These are phyloP conservation scores for Potamilus streckersoni DNA, from an alignment of 1,140 invertebrate species.

Conservation along the genomic window DNA sequence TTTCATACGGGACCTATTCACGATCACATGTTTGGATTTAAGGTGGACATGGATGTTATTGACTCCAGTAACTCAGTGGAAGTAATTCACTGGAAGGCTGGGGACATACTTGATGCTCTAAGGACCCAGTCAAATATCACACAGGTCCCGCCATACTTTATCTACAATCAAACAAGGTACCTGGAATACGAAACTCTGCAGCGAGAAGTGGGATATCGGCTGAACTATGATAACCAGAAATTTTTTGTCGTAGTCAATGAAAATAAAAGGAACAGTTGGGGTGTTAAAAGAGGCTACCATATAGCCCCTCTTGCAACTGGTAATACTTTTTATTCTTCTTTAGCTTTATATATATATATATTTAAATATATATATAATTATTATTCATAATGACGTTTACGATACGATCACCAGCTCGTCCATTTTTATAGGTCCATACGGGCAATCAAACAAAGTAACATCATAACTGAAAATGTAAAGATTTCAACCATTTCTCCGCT, in stretches of 20 bases:
- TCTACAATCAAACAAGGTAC: slow-evolving; percentile 15
- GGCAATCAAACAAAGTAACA: no score
- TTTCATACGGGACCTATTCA: slow-evolving; percentile 40
- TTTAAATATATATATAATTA: no score
- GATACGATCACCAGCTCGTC: no score
- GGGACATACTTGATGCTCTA: slow-evolving; percentile 6
- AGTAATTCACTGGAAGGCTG: slow-evolving; percentile 15
- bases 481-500: no score
- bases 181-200: slow-evolving; percentile 8
- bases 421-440: no score
- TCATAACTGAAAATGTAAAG: no score
- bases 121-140: slow-evolving; percentile 13
- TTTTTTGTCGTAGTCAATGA: slow-evolving; percentile 21
- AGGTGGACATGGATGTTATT: slow-evolving; percentile 1
- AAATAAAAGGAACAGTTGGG: slow-evolving; percentile 18
- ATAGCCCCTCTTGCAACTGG: slow-evolving; percentile 7
- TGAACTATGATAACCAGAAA: slow-evolving; percentile 8
- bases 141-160: slow-evolving; percentile 3
- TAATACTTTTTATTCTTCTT: no score
- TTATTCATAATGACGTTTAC: no score
- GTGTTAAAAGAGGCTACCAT: slow-evolving; percentile 9
- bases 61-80: slow-evolving; percentile 10
- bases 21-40: slow-evolving; percentile 50
- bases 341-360: no score
- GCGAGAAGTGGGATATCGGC: slow-evolving; percentile 10